Percentiles rank a stretch among this genome's conserved stretches.
Evolutionary conservation across 2,888 invertebrate species (phyloP).

Genomic region (Tipula confusa): DNA sequence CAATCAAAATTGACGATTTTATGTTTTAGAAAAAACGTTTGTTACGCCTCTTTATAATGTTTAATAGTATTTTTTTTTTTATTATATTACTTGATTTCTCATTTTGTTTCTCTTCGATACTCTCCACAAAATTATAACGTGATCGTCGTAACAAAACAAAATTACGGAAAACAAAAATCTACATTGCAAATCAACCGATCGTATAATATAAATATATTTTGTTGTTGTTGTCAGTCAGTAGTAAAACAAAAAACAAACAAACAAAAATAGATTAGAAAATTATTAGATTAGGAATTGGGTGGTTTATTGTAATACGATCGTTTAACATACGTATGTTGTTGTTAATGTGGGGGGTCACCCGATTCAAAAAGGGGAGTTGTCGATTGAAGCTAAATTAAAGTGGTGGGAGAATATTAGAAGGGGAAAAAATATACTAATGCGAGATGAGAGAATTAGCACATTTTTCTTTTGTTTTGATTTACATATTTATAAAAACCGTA

Average conservation of each 20-base stretch:
- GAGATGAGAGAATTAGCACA: neutral
- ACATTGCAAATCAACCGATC: neutral
- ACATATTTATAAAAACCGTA: too few relatives aligned
- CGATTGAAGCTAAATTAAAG: neutral
- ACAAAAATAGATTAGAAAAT: neutral
- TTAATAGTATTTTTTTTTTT: neutral
- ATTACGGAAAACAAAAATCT: neutral
- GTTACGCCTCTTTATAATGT: neutral
- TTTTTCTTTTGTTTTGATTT: neutral
- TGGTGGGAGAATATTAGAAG: conserved; percentile 4
- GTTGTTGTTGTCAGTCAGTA: neutral
- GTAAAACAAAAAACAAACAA: neutral
- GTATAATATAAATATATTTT: neutral
- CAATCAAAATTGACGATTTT: neutral
- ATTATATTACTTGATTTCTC: neutral
- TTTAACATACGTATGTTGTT: neutral
- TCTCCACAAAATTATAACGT: neutral
- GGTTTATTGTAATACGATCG: conserved; percentile 3
- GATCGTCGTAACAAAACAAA: neutral
- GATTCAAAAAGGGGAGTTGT: neutral
- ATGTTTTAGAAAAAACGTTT: neutral
- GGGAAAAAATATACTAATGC: neutral
- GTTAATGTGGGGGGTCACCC: neutral
- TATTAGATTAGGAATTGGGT: neutral
- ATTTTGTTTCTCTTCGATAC: neutral